phyloP scores from a whole-genome alignment of 2,888 invertebrate species.

The Pantelozetes paolii region DNA sequence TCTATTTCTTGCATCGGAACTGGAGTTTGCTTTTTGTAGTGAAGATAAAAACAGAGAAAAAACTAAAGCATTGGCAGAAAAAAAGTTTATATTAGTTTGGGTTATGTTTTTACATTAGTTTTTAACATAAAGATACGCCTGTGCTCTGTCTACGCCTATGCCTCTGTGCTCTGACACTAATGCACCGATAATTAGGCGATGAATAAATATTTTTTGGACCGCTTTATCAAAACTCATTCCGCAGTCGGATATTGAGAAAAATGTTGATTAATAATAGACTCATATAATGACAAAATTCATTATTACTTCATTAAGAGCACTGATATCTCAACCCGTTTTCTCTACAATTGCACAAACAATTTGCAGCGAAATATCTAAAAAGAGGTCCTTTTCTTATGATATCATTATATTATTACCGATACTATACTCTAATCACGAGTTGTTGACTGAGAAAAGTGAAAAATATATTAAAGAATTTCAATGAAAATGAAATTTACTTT shows the following conservation, averaged over 20 bases:
- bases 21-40: conserved; percentile 24
- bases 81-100: conserved; percentile 9
- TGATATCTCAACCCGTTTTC: conserved; percentile 2
- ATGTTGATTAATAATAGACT: conserved; percentile 23
- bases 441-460: background rate
- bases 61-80: conserved; percentile 13
- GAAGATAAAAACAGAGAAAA: conserved; percentile 30
- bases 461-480: conserved; percentile 14
- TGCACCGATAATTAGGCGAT: conserved; percentile 23
- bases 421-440: conserved; percentile 5
- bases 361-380: background rate
- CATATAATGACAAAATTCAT: conserved; percentile 32
- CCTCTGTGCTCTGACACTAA: background rate
- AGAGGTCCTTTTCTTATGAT: background rate
- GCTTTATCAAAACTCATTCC: background rate
- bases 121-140: too few relatives aligned
- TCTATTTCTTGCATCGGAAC: conserved; percentile 34
- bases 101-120: conserved; percentile 15
- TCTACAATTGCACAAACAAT: background rate
- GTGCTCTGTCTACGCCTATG: too few relatives aligned
- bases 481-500: too few relatives aligned
- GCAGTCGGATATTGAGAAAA: conserved; percentile 28
- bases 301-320: conserved; percentile 21
- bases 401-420: conserved; percentile 5
- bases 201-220: background rate